These are phyloP conservation scores for Sarcophaga variegata DNA, from an alignment of 2,888 invertebrate genomes.

Conservation along the genomic window DNA sequence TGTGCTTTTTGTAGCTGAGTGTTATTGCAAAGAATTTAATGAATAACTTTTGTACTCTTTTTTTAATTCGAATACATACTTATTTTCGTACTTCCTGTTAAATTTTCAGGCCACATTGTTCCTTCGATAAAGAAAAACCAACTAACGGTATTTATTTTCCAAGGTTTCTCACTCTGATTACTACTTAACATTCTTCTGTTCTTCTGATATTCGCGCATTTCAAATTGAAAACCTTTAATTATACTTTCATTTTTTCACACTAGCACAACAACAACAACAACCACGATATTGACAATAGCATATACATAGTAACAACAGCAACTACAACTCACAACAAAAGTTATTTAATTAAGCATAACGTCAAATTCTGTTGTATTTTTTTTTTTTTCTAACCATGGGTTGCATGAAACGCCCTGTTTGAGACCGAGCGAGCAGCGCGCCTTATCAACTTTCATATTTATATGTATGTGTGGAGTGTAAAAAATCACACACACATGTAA, in stretches of 20 bases:
- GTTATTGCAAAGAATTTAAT: too few relatives aligned
- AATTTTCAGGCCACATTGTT: too few relatives aligned
- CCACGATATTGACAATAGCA: neutral
- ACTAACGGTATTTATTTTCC: too few relatives aligned
- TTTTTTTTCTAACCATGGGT: slow-evolving; percentile 25
- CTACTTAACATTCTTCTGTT: too few relatives aligned
- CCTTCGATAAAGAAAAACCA: too few relatives aligned
- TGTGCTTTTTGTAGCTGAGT: too few relatives aligned
- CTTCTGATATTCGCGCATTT: too few relatives aligned
- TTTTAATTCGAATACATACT: too few relatives aligned
- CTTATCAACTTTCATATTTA: slow-evolving; percentile 62
- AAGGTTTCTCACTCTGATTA: too few relatives aligned
- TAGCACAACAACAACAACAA: slow-evolving; percentile 31
- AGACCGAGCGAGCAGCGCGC: slow-evolving; percentile 34
- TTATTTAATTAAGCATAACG: slow-evolving; percentile 68
- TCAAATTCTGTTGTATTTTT: slow-evolving; percentile 29
- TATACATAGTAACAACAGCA: neutral
- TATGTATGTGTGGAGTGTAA: neutral
- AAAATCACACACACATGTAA: slow-evolving; percentile 15
- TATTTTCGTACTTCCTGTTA: too few relatives aligned
- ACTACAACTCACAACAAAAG: neutral
- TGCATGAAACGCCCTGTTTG: slow-evolving; percentile 57
- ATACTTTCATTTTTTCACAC: slow-evolving; percentile 69
- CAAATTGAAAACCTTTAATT: slow-evolving; percentile 63
- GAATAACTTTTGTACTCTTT: too few relatives aligned